These are phyloP conservation scores for Acanthosepion esculentum DNA, from an alignment of 2,888 invertebrate genomes.

Conservation along the genomic window DNA sequence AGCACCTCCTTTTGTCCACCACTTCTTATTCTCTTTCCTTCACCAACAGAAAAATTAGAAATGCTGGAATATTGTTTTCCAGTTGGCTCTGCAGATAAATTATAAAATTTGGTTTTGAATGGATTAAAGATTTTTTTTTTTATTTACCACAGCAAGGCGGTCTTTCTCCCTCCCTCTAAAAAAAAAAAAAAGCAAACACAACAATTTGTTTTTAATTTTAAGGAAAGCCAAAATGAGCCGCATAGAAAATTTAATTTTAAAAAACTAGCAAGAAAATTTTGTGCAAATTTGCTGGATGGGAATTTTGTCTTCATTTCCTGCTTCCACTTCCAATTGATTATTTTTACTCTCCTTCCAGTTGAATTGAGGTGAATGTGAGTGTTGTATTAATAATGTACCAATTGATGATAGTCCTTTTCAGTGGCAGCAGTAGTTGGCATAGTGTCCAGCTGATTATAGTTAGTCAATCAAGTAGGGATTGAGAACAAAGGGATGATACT, in stretches of 20 bases:
- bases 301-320: neutral
- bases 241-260: no score
- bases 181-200: no score
- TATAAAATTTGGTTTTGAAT: neutral
- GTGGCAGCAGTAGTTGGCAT: neutral
- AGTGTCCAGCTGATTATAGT: neutral
- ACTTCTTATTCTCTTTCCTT: constrained; percentile 12
- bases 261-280: neutral
- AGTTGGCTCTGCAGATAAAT: neutral
- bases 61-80: neutral
- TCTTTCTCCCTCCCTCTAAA: neutral
- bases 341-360: no score
- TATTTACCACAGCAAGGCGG: constrained; percentile 12
- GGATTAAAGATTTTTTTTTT: neutral
- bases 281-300: neutral
- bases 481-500: no score
- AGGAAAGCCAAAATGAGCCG: no score
- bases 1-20: neutral
- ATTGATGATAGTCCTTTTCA: neutral
- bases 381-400: neutral
- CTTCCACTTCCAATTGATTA: neutral
- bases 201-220: no score
- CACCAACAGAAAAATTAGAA: constrained; percentile 33
- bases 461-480: neutral
- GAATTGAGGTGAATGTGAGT: neutral